These are phyloP conservation scores for Orthosia cruda DNA, from an alignment of 2,888 invertebrate genomes.

Conservation along the genomic window DNA sequence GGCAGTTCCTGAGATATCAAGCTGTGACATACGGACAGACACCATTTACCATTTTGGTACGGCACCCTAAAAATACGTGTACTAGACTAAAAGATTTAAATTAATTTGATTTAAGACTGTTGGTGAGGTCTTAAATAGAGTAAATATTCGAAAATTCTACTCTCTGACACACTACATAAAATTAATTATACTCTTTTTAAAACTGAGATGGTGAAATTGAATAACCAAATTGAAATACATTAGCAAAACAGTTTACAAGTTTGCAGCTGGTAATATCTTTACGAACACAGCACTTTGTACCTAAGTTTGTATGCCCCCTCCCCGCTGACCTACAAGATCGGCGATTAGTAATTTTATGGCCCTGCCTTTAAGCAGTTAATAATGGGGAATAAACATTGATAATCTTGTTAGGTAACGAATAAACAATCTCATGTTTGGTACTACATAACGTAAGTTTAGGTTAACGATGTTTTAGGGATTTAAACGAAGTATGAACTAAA, in stretches of 20 bases:
- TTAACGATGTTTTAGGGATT: slow-evolving; percentile 2
- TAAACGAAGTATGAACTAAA: neutral
- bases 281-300: slow-evolving; percentile 47
- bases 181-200: neutral
- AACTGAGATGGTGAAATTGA: neutral
- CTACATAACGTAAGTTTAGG: slow-evolving; percentile 2
- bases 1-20: too few relatives aligned
- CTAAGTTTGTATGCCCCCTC: slow-evolving; percentile 37
- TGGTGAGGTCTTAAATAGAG: neutral
- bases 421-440: slow-evolving; percentile 18
- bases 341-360: slow-evolving; percentile 56
- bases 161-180: neutral
- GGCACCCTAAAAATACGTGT: too few relatives aligned
- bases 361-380: slow-evolving; percentile 37
- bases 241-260: slow-evolving; percentile 51
- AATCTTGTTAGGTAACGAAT: slow-evolving; percentile 20
- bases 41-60: too few relatives aligned
- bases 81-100: too few relatives aligned
- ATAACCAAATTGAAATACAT: slow-evolving; percentile 42
- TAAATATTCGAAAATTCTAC: neutral
- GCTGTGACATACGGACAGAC: too few relatives aligned
- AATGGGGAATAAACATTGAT: slow-evolving; percentile 34
- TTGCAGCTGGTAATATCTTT: slow-evolving; percentile 52
- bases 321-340: slow-evolving; percentile 39
- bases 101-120: neutral